phyloP scores from a whole-genome alignment of 64 coral and sea anemone species.

The Catalaphyllia jardinei region DNA sequence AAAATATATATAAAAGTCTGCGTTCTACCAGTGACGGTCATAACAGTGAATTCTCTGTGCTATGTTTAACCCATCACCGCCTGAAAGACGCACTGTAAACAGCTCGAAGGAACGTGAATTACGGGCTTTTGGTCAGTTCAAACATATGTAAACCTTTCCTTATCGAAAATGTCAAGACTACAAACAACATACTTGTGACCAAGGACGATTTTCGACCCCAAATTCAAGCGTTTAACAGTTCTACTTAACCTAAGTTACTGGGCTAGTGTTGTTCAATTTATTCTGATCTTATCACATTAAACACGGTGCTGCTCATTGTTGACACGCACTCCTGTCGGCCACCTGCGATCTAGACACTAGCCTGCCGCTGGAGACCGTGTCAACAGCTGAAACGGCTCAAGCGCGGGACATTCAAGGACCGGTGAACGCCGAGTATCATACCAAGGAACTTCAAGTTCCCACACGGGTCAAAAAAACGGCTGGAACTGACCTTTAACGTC shows the following conservation, averaged over 20 bases:
- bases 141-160: neutral
- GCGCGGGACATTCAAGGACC: slow-evolving; percentile 34
- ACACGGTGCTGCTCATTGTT: slow-evolving; percentile 7
- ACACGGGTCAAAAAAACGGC: neutral
- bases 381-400: slow-evolving; percentile 42
- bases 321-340: slow-evolving; percentile 3
- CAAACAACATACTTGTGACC: neutral
- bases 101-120: neutral
- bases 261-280: slow-evolving; percentile 54
- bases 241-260: slow-evolving; percentile 6
- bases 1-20: no score
- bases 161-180: neutral
- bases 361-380: slow-evolving; percentile 16
- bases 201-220: neutral
- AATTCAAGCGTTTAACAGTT: neutral
- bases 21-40: neutral
- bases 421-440: slow-evolving; percentile 10
- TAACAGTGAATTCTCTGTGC: neutral
- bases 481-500: neutral
- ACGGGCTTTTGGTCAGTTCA: neutral
- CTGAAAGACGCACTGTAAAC: slow-evolving; percentile 47
- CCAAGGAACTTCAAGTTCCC: neutral
- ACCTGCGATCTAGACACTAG: slow-evolving; percentile 30
- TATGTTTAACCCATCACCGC: neutral
- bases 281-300: slow-evolving; percentile 38